Conservation (phyloP, 2,888 invertebrate species). For the Noctua fimbriata region DNA sequence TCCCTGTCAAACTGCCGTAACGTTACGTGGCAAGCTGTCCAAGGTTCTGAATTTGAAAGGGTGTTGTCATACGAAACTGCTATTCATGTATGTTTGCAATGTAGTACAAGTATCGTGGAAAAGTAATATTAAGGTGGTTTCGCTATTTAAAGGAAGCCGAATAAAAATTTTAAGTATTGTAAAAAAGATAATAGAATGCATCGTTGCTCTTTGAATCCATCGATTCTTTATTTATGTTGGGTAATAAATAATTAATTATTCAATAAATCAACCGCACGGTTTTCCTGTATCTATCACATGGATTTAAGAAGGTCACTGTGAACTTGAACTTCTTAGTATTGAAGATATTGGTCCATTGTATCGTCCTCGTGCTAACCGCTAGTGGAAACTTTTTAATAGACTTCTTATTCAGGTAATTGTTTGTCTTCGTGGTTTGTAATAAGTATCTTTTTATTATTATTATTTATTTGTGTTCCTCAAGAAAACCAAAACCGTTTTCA, state of each 20-base stretch:
- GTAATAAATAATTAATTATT: slow-evolving; percentile 1
- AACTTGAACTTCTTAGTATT: slow-evolving; percentile 32
- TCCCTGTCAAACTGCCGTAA: slow-evolving; percentile 34
- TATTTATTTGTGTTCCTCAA: too few relatives aligned
- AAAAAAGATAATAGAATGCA: not conserved
- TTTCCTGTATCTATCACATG: slow-evolving; percentile 29
- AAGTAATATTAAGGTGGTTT: slow-evolving; percentile 13
- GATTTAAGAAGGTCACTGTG: slow-evolving; percentile 35
- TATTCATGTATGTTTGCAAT: slow-evolving; percentile 25
- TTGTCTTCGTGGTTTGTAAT: not conserved
- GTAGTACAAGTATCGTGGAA: slow-evolving; percentile 3
- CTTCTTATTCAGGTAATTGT: not conserved
- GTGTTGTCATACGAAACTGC: slow-evolving; percentile 46
- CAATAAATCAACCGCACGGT: slow-evolving; percentile 12
- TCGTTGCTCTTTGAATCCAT: slow-evolving; percentile 9
- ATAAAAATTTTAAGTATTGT: not conserved
- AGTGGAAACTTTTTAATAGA: not conserved
- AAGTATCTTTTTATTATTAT: not conserved
- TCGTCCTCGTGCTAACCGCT: not conserved
- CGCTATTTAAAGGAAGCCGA: not conserved
- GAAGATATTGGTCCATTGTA: slow-evolving; percentile 3
- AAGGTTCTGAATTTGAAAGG: slow-evolving; percentile 60
- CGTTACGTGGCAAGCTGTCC: slow-evolving; percentile 47
- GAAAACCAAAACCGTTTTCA: too few relatives aligned
- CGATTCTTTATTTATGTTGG: not conserved